phyloP scores from a whole-genome alignment of 1,140 invertebrate species.

The Drosophila ambigua region DNA sequence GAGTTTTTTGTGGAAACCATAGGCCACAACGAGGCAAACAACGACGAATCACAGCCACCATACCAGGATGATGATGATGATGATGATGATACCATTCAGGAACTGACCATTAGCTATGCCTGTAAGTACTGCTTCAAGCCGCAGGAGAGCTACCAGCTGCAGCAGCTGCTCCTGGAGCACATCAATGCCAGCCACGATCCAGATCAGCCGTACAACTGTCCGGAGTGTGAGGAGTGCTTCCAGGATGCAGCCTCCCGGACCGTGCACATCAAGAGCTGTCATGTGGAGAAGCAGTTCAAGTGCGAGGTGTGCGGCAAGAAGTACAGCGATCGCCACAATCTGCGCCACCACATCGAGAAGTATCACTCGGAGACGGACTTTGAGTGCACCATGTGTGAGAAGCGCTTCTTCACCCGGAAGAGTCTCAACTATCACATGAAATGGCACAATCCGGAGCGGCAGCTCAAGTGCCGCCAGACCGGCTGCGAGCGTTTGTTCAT shows the following conservation, averaged over 20 bases:
- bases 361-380: conserved; percentile 81
- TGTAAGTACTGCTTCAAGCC: conserved; percentile 75
- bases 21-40: conserved; percentile 39
- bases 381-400: conserved; percentile 71
- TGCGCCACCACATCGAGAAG: conserved; percentile 74
- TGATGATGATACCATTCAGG: conserved; percentile 14
- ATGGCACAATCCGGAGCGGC: conserved; percentile 76
- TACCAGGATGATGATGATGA: too few relatives aligned
- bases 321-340: conserved; percentile 77
- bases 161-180: conserved; percentile 69
- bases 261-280: conserved; percentile 68
- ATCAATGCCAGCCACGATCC: conserved; percentile 62
- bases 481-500: conserved; percentile 77
- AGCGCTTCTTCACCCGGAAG: conserved; percentile 76
- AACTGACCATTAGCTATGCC: conserved; percentile 63
- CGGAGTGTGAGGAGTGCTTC: conserved; percentile 65
- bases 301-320: conserved; percentile 77
- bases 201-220: conserved; percentile 75
- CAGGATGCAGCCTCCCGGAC: conserved; percentile 78
- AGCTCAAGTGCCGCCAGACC: conserved; percentile 65
- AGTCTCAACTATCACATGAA: conserved; percentile 80
- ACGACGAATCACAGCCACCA: conserved; percentile 4
- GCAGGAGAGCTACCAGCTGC: conserved; percentile 62
- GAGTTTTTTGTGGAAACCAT: conserved; percentile 59
- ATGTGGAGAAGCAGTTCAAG: conserved; percentile 67